phyloP scores from a whole-genome alignment of 2,113 vertebrate genomes.

The Furnarius figulus region DNA sequence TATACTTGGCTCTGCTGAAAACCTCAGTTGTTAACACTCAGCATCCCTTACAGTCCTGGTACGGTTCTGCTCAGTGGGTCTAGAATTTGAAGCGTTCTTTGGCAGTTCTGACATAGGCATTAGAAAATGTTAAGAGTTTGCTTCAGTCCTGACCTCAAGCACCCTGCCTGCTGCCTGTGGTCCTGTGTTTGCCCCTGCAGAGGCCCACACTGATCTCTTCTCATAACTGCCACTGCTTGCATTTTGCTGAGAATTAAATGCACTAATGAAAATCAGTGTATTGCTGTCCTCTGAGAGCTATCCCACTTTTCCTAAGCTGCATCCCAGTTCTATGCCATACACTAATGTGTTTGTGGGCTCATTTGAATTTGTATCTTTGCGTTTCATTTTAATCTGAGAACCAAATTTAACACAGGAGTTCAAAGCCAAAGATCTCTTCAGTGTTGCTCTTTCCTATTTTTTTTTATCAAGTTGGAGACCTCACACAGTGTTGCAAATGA shows the following conservation, averaged over 20 bases:
- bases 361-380: not conserved
- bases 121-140: not conserved
- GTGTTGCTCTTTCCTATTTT: not conserved
- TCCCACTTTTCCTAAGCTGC: not conserved
- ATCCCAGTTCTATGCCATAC: not conserved
- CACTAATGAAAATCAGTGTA: not conserved
- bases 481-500: not conserved
- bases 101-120: not conserved
- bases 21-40: not conserved
- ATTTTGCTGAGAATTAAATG: not conserved
- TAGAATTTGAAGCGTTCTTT: not conserved
- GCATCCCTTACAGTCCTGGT: not conserved
- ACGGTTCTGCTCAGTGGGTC: not conserved
- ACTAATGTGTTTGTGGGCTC: not conserved
- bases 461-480: not conserved
- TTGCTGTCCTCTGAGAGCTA: not conserved
- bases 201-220: not conserved
- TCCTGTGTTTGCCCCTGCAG: not conserved
- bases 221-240: not conserved
- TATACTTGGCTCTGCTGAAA: not conserved
- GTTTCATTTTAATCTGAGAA: not conserved
- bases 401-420: not conserved
- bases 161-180: rapidly evolving
- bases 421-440: not conserved
- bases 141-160: not conserved